Evolutionary conservation across 2,113 vertebrate genomes (phyloP).

Genomic region (Atherinomorus stipes): DNA sequence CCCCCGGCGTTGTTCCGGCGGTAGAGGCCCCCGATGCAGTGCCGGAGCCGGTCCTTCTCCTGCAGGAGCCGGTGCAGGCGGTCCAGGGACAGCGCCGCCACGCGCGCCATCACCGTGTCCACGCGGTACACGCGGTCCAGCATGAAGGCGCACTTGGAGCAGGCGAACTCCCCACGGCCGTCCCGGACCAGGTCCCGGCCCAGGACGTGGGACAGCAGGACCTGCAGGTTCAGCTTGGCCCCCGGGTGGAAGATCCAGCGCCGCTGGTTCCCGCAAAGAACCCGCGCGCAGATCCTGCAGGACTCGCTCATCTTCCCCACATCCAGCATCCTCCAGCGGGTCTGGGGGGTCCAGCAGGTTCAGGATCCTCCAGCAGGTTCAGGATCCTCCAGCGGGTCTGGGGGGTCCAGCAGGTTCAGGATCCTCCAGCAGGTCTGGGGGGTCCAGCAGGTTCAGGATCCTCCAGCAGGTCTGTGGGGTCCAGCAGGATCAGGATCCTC

Average conservation of each 20-base stretch:
- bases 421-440: too few relatives aligned
- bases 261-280: conserved; percentile 93
- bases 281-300: conserved; percentile 92
- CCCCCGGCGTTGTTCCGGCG: conserved; percentile 84
- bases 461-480: too few relatives aligned
- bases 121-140: conserved; percentile 95
- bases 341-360: too few relatives aligned
- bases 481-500: too few relatives aligned
- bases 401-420: too few relatives aligned
- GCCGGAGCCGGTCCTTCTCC: conserved; percentile 92
- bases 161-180: conserved; percentile 91
- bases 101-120: conserved; percentile 92
- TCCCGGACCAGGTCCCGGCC: conserved; percentile 88
- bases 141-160: conserved; percentile 97
- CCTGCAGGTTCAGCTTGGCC: conserved; percentile 90
- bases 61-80: conserved; percentile 91
- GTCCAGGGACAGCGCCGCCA: conserved; percentile 93
- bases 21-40: conserved; percentile 90
- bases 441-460: too few relatives aligned
- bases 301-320: conserved; percentile 85
- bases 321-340: conserved; percentile 60
- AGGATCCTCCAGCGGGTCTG: too few relatives aligned
- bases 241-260: conserved; percentile 95
- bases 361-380: too few relatives aligned
- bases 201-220: conserved; percentile 91